Base-by-base conservation (phyloP, 2,797 vertebrate genomes). In the Enteromius thamalakanensis region DNA sequence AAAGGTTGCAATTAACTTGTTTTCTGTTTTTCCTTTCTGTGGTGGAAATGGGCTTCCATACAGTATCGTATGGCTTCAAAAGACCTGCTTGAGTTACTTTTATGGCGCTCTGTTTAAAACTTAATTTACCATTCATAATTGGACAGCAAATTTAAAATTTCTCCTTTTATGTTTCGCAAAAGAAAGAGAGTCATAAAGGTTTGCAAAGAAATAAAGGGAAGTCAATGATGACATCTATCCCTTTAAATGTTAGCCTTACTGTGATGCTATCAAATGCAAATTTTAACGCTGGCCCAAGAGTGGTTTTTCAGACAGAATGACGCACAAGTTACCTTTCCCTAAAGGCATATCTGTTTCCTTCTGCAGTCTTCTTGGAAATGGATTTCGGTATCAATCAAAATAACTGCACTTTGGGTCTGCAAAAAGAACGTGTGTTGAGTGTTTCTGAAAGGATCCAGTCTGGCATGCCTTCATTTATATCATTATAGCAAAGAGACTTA, bases 231-330 rank as follows among this genome's bases (percentile, higher is more conserved):
- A n/a, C 71, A 14, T 21, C 29, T 55, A 9, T 76, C 34, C 21
- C 7, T 58, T 76, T 76, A 76, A 40, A 58, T 58, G 15, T 26
- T 6, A 76, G 32, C 7, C 72, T 17, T 7, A 40, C 51, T 76
- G 42, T 78, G 76, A 23, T 49, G 42, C 76, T n/a, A 40, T 58
- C 23, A 12, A 45, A 42, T 58, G 3, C 32, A 45, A 45, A 64
- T 77, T 40, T 29, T 32, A 67, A n/a, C n/a, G 6, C 19, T 49
- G 62, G 76, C 42, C 32, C 47, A 40, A 23, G 40, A 40, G 47
- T 79, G 15, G 55, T 47, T 64, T 67, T 67, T 79, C 42, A 53
- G 62, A 51, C 19, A 53, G 76, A 79, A 49, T 79, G 60, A 79
- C 11, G 45, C 45, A 49, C 62, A 79, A 1, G 60, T 47, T 65